These are phyloP conservation scores for Clarias laeviceps DNA, from an alignment of 2,797 vertebrate genomes.

Conservation along the genomic window DNA sequence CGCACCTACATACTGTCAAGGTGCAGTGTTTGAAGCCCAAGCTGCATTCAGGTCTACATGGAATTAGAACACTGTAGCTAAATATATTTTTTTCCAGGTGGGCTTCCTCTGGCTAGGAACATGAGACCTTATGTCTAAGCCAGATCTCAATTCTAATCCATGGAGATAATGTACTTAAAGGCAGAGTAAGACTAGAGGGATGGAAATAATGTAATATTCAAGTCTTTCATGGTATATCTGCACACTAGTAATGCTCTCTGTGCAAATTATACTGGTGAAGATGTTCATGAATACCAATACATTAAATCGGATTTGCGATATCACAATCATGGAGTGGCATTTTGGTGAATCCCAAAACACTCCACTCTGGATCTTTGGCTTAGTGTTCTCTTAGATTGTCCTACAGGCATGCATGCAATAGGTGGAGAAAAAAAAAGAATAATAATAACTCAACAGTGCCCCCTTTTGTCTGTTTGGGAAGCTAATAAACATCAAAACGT, in stretches of 20 bases:
- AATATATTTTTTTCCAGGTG: neutral
- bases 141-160: constrained; percentile 18
- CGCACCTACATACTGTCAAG: neutral
- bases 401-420: neutral
- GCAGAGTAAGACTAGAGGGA: neutral
- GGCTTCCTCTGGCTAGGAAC: constrained; percentile 7
- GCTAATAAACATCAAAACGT: neutral
- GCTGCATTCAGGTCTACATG: neutral
- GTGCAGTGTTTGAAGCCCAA: constrained; percentile 5
- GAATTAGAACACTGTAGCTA: neutral
- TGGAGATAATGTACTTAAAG: constrained; percentile 16
- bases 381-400: neutral
- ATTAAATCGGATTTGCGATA: constrained; percentile 17
- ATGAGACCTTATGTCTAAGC: constrained; percentile 5
- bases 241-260: neutral
- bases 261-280: neutral
- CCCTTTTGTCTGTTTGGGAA: constrained; percentile 13
- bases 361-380: constrained; percentile 14
- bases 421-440: neutral
- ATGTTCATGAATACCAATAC: constrained; percentile 20
- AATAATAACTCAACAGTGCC: constrained; percentile 29
- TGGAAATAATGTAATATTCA: neutral
- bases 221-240: constrained; percentile 3
- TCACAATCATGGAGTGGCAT: constrained; percentile 18
- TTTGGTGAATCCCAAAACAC: constrained; percentile 20